Evolutionary conservation across 2,797 vertebrate species (phyloP).

Genomic region (Rhynchonycteris naso): DNA sequence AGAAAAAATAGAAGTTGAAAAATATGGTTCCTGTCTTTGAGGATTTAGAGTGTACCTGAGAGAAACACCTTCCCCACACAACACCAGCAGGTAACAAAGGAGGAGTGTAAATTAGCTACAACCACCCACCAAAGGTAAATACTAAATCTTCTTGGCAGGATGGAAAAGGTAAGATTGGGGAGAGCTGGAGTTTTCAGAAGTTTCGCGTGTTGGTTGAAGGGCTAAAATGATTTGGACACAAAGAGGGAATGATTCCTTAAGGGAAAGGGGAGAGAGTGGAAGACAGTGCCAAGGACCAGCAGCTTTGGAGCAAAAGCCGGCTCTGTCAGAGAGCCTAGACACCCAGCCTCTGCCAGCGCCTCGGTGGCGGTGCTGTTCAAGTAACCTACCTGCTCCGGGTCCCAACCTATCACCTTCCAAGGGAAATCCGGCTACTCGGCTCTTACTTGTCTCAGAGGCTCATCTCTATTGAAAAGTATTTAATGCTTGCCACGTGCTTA

Average conservation of each 20-base stretch:
- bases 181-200: not conserved
- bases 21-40: not conserved
- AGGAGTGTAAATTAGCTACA: not conserved
- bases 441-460: not conserved
- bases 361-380: not conserved
- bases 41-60: not conserved
- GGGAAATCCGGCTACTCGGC: not conserved
- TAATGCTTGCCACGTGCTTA: not conserved
- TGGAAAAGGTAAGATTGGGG: not conserved
- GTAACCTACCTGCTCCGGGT: not conserved
- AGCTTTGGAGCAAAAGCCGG: not conserved
- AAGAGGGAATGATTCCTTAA: not conserved
- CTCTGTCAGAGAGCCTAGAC: not conserved
- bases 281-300: not conserved
- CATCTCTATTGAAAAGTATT: slow-evolving; percentile 18
- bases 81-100: not conserved
- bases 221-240: not conserved
- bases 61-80: not conserved
- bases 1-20: slow-evolving; percentile 7
- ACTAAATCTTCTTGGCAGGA: not conserved
- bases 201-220: not conserved
- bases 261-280: not conserved
- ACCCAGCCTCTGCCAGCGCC: not conserved
- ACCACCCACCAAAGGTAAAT: not conserved
- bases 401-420: not conserved